A percentile compares a stretch with the other conserved stretches of the same genome.
phyloP scores from a whole-genome alignment of 2,797 vertebrate genomes.

The Gouania willdenowi region DNA sequence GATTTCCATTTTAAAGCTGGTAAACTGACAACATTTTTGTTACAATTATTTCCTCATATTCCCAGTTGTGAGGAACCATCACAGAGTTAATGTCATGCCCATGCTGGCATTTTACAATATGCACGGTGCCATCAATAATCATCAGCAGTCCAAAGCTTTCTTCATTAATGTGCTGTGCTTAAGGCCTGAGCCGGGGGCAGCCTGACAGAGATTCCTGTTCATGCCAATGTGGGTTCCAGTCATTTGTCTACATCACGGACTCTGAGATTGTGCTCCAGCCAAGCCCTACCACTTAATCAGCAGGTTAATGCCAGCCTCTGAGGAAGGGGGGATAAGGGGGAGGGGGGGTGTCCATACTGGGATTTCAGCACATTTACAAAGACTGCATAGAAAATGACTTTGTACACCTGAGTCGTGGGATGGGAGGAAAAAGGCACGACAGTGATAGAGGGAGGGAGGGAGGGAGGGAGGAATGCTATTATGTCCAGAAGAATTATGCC shows the following conservation, averaged over 20 bases:
- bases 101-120: constrained; percentile 50
- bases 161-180: constrained; percentile 55
- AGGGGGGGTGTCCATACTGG: constrained; percentile 57
- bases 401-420: constrained; percentile 44
- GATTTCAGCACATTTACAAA: constrained; percentile 73
- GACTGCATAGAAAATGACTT: constrained; percentile 65
- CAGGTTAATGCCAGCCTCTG: constrained; percentile 73
- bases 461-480: constrained; percentile 31
- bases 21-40: too few relatives aligned
- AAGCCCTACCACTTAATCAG: constrained; percentile 76
- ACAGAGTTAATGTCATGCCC: constrained; percentile 31
- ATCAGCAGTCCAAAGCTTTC: constrained; percentile 48
- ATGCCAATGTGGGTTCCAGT: constrained; percentile 59
- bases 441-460: constrained; percentile 19
- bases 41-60: not conserved
- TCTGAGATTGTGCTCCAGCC: constrained; percentile 69
- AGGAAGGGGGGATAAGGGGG: constrained; percentile 13
- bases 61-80: constrained; percentile 7
- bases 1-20: too few relatives aligned
- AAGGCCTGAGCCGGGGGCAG: constrained; percentile 39
- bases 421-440: constrained; percentile 14
- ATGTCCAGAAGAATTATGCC: constrained; percentile 61
- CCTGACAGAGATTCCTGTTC: constrained; percentile 46
- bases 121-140: constrained; percentile 53
- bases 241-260: constrained; percentile 73